These are phyloP conservation scores for Sesia apiformis DNA, from an alignment of 2,888 invertebrate genomes.

Conservation along the genomic window DNA sequence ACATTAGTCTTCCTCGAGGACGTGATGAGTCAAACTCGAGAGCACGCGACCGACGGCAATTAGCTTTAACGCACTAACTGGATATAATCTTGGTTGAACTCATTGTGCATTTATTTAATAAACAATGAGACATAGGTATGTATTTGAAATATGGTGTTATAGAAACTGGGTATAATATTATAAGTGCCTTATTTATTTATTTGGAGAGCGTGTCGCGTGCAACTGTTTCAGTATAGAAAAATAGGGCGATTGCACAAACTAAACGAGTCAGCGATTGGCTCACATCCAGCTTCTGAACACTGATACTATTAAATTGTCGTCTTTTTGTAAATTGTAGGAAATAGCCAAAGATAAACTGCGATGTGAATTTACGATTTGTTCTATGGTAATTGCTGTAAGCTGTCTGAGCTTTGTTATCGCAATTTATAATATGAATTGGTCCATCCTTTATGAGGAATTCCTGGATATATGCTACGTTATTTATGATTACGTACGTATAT, in stretches of 20 bases:
- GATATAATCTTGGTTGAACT: slow-evolving; percentile 14
- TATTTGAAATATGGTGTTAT: too few relatives aligned
- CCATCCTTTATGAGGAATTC: not conserved
- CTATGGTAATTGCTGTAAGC: not conserved
- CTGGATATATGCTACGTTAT: not conserved
- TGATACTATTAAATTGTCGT: slow-evolving; percentile 56
- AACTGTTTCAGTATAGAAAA: slow-evolving; percentile 65
- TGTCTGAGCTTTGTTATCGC: not conserved
- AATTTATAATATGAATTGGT: not conserved
- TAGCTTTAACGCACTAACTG: slow-evolving; percentile 30
- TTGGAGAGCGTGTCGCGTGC: slow-evolving; percentile 50
- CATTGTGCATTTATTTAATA: not conserved
- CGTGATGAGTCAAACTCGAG: slow-evolving; percentile 49
- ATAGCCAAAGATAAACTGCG: slow-evolving; percentile 6
- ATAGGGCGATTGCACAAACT: slow-evolving; percentile 72
- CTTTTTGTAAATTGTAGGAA: slow-evolving; percentile 30
- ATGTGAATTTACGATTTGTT: not conserved
- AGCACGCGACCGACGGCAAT: slow-evolving; percentile 42
- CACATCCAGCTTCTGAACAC: slow-evolving; percentile 50
- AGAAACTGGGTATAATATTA: not conserved
- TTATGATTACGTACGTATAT: too few relatives aligned
- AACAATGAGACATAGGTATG: not conserved
- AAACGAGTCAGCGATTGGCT: slow-evolving; percentile 60
- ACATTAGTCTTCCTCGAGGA: slow-evolving; percentile 50
- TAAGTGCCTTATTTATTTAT: not conserved